These are phyloP conservation scores for Ceuthmochares aereus DNA, from an alignment of 2,113 vertebrate genomes.

Conservation along the genomic window DNA sequence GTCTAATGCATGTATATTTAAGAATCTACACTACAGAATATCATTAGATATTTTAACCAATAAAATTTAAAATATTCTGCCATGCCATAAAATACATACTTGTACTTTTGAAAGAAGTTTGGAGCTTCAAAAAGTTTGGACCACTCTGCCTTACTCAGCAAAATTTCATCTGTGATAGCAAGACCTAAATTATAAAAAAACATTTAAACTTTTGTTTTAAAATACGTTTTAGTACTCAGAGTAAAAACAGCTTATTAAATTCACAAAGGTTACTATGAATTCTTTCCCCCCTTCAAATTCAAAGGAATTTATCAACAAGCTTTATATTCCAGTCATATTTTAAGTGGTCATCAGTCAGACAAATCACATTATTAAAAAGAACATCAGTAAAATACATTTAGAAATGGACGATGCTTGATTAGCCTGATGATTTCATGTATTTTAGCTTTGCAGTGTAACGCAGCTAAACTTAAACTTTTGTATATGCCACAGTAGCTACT, in stretches of 20 bases:
- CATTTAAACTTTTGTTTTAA: conserved; percentile 54
- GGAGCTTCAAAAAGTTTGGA: conserved; percentile 94
- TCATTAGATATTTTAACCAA: conserved; percentile 43
- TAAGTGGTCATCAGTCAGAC: background rate
- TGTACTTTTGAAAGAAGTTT: conserved; percentile 96
- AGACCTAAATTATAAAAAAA: conserved; percentile 85
- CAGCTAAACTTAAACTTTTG: background rate
- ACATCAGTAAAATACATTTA: background rate
- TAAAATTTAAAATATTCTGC: conserved; percentile 72
- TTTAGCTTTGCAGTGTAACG: background rate
- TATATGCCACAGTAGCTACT: background rate
- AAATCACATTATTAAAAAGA: background rate
- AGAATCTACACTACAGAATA: background rate
- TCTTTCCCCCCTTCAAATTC: background rate
- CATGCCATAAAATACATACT: conserved; percentile 94
- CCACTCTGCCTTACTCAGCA: conserved; percentile 92
- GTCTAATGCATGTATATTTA: background rate
- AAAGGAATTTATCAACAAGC: background rate
- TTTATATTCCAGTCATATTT: background rate
- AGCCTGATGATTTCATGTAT: background rate
- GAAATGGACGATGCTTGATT: background rate
- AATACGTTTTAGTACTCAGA: background rate
- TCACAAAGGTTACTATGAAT: background rate
- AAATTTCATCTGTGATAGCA: conserved; percentile 91
- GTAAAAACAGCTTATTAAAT: background rate